A percentile compares a stretch with the other conserved stretches of the same genome.
phyloP scores from a whole-genome alignment of 1,140 invertebrate genomes.

The Cryptotermes secundus region DNA sequence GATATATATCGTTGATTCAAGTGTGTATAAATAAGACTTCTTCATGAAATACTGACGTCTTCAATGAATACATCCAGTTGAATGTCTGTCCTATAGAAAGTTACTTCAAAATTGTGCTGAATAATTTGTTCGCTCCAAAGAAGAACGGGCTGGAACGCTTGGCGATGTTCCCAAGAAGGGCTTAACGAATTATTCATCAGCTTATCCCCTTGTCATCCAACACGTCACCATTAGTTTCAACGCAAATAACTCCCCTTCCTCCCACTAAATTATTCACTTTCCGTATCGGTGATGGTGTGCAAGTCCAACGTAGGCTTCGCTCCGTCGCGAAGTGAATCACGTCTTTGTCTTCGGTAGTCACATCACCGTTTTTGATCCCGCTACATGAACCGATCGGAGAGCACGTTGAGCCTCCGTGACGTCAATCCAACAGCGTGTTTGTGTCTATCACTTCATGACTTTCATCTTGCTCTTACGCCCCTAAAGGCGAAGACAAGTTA shows the following conservation, averaged over 20 bases:
- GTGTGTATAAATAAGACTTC: too few species aligned
- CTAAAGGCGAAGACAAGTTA: too few species aligned
- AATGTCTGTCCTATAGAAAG: not conserved
- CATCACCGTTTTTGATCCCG: not conserved
- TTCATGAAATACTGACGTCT: too few species aligned
- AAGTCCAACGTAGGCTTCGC: too few species aligned
- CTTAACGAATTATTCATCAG: not conserved
- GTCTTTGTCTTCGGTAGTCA: not conserved
- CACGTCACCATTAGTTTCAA: not conserved
- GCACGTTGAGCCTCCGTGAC: too few species aligned
- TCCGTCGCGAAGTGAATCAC: not conserved
- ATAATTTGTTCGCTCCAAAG: not conserved
- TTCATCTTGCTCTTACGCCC: too few species aligned
- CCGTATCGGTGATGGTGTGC: not conserved
- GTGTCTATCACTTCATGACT: too few species aligned
- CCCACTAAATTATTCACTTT: not conserved
- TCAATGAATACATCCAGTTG: not conserved
- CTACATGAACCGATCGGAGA: too few species aligned
- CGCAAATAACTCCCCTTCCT: too few species aligned
- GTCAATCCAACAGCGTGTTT: too few species aligned
- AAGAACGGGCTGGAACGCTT: not conserved
- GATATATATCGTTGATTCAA: too few species aligned
- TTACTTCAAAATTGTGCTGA: not conserved
- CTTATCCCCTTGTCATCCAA: not conserved
- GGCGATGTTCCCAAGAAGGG: too few species aligned